Conservation (phyloP, 2,797 vertebrate genomes). For the Acanthiza pusilla region DNA sequence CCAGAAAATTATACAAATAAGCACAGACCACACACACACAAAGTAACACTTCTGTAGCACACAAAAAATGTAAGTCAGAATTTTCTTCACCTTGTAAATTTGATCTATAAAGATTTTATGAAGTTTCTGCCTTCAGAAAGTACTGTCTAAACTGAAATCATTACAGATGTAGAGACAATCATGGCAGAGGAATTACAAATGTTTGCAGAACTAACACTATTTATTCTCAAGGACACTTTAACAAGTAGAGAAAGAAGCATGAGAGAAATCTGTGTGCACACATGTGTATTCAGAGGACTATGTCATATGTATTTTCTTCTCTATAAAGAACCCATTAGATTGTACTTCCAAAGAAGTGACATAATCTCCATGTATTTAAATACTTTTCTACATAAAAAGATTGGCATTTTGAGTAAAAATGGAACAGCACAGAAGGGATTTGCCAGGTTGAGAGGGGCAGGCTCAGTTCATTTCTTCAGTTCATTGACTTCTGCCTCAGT, state of each 20-base stretch:
- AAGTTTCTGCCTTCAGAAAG: not conserved
- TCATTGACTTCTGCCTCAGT: not conserved
- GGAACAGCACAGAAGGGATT: not conserved
- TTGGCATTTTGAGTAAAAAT: not conserved
- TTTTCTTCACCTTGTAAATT: not conserved
- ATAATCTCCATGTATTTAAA: not conserved
- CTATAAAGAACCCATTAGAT: not conserved
- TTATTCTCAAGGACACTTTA: not conserved
- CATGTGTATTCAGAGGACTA: not conserved
- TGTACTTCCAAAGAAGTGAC: not conserved
- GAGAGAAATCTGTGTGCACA: not conserved
- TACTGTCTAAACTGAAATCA: not conserved
- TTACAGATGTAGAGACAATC: not conserved
- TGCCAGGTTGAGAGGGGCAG: not conserved
- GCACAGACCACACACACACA: not conserved
- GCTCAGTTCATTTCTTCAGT: not conserved
- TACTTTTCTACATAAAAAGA: not conserved
- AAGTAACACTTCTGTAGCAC: not conserved
- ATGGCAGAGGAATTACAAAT: not conserved
- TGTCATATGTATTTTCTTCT: not conserved
- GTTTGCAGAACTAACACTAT: not conserved
- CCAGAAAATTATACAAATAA: not conserved
- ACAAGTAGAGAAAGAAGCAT: not conserved
- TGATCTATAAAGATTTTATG: not conserved
- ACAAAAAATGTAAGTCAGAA: not conserved